Evolutionary conservation across 2,888 invertebrate genomes (phyloP).

Genomic region (Dasypolia templi): DNA sequence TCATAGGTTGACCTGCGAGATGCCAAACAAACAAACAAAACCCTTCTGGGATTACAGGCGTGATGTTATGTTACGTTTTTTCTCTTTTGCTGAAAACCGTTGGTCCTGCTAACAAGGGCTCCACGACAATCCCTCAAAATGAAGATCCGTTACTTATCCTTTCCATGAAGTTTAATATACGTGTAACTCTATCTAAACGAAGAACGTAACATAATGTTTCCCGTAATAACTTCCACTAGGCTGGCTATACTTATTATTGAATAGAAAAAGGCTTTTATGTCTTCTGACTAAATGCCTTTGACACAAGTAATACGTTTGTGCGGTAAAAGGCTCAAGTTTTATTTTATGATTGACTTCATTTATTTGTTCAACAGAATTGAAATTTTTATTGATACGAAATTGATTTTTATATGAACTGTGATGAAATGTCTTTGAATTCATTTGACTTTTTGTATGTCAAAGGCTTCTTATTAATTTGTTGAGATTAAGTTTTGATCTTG

Average conservation of each 20-base stretch:
- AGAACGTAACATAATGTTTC: constrained; percentile 40
- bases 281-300: constrained; percentile 44
- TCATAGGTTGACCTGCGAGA: too few species aligned
- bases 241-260: constrained; percentile 69
- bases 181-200: constrained; percentile 6
- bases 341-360: constrained; percentile 7
- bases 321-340: constrained; percentile 25
- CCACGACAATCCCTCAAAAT: neutral
- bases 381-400: neutral
- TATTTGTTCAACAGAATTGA: neutral
- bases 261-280: constrained; percentile 61
- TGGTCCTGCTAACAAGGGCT: neutral
- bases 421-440: neutral
- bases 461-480: neutral
- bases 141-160: neutral
- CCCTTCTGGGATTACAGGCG: too few species aligned
- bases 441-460: neutral
- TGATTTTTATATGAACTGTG: neutral
- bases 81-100: neutral
- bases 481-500: too few species aligned
- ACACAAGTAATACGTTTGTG: constrained; percentile 48
- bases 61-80: too few species aligned
- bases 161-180: constrained; percentile 29
- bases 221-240: constrained; percentile 69
- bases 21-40: too few species aligned